phyloP scores from a whole-genome alignment of 2,797 vertebrate genomes.

The Pyrocephalus nanus region DNA sequence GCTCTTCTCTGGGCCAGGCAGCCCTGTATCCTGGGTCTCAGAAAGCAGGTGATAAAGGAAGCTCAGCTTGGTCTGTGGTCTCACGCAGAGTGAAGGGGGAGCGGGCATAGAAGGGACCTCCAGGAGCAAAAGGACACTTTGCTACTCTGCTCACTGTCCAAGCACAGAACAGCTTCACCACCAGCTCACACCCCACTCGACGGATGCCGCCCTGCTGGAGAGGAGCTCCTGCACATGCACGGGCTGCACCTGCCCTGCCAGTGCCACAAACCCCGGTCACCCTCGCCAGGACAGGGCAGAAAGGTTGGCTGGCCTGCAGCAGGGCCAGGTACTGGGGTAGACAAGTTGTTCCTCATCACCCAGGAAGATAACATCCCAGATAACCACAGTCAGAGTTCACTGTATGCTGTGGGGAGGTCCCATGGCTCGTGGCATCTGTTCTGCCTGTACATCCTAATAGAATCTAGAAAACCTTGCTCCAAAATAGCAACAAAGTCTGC shows the following conservation, averaged over 20 bases:
- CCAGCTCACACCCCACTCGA: neutral
- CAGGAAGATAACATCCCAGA: neutral
- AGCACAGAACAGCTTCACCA: neutral
- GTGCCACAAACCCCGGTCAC: rapidly evolving
- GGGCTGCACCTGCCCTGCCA: neutral
- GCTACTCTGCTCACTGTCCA: neutral
- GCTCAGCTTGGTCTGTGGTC: neutral
- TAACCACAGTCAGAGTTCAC: neutral
- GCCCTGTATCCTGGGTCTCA: neutral
- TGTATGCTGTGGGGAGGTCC: neutral
- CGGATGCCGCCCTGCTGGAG: neutral
- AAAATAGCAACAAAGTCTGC: neutral
- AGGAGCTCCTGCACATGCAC: neutral
- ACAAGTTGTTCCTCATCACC: neutral
- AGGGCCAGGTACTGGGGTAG: neutral
- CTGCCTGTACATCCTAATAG: neutral
- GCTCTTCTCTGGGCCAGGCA: neutral
- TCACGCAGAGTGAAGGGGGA: neutral
- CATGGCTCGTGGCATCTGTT: neutral
- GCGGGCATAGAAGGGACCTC: neutral
- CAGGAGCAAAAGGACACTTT: neutral
- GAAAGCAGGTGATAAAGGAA: neutral
- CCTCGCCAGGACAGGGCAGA: neutral
- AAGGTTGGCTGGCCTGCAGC: neutral
- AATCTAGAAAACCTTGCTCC: neutral